Evolutionary conservation across 2,797 vertebrate species (phyloP).

Genomic region (Sebastes kiyomatsui): DNA sequence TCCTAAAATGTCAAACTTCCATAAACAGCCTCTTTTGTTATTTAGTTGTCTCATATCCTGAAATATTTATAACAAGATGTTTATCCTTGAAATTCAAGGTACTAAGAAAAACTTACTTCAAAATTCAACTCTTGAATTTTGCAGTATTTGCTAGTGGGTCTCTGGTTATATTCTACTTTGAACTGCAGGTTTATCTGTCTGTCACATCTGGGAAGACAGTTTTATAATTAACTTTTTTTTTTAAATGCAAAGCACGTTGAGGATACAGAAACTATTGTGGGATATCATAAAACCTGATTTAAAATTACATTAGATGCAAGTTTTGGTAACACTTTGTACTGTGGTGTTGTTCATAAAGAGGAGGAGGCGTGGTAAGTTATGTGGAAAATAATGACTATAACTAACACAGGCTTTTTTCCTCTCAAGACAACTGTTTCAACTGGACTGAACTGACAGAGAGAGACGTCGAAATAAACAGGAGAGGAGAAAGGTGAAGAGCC

Average conservation of each 20-base stretch:
- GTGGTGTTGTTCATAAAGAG: not conserved
- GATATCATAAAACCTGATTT: not conserved
- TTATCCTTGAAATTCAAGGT: not conserved
- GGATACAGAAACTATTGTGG: not conserved
- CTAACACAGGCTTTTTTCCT: not conserved
- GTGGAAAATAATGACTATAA: not conserved
- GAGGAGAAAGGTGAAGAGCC: not conserved
- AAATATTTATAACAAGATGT: slow-evolving; percentile 1
- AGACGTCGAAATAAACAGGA: not conserved
- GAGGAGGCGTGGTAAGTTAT: not conserved
- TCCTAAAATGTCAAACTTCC: not conserved
- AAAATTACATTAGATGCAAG: not conserved
- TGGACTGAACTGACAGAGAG: not conserved
- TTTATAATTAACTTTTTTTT: not conserved
- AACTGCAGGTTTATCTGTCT: not conserved
- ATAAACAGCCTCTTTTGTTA: not conserved
- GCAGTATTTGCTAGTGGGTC: not conserved
- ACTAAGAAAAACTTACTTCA: not conserved
- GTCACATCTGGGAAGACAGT: not conserved
- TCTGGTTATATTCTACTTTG: not conserved
- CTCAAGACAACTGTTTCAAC: not conserved
- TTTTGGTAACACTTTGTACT: not conserved
- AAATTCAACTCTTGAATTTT: not conserved
- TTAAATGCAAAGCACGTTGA: not conserved
- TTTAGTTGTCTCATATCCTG: not conserved